Evolutionary conservation across 2,888 invertebrate genomes (phyloP), one percentile per base, ranked within the genome.

Genomic region (Nomada fucata): DNA sequence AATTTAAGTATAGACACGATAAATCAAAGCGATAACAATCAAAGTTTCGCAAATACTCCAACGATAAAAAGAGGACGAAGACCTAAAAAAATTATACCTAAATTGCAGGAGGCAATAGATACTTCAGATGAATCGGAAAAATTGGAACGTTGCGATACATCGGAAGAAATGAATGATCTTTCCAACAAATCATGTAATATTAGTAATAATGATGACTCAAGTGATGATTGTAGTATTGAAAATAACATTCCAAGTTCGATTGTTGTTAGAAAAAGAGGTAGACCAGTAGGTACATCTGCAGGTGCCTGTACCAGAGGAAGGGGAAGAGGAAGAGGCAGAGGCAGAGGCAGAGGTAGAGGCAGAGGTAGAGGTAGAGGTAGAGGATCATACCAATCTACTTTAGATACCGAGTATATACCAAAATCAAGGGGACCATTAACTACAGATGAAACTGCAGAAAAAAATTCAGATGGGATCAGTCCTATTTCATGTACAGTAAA

Each of bases 381-480:
- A 61, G 84, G 84, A 20, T 47, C 55, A 42, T 61, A 53, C 4
- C 5, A 73, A 44, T 52, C 59, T 70, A 59, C 55, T 2, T 53
- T 82, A 53, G 90, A 90, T 67, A 63, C 26, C 1, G 89, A 90
- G 4, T 88, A 90, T 65, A 61, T 77, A 20, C 86, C 88, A 44
- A 79, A 86, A 61, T 50, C 61, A 9, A 77, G 79, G 60, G 57
- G 78, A 76, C 74, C 82, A 82, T 67, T 23, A 67, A n/a, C 50
- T 60, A 36, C 63, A 65, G 52, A 68, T 4, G 26, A 69, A 23
- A 10, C 20, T 7, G 50, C 69, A 18, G 23, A 53, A 26, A 13
- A 26, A 11, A 59, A 50, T 11, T 29, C 36, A 1, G 50, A 47
- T 44, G 53, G 63, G 52, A 29, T 13, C 53, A 29, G 15, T 42